These are phyloP conservation scores for Acrossocheilus fasciatus DNA, from an alignment of 2,797 vertebrate genomes.

Conservation along the genomic window DNA sequence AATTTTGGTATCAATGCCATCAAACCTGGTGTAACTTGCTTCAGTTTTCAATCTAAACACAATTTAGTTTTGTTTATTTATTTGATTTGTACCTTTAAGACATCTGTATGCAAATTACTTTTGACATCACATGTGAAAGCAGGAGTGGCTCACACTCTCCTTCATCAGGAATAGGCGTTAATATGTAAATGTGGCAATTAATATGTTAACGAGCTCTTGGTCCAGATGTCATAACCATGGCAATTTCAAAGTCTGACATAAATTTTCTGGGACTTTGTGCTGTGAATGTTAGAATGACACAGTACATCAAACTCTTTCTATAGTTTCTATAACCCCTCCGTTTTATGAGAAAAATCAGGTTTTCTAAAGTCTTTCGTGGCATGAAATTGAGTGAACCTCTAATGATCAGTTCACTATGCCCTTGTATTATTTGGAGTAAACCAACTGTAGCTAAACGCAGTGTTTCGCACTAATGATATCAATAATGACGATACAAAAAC, in stretches of 20 bases:
- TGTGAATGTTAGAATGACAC: background rate
- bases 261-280: background rate
- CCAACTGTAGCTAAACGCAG: slow-evolving; percentile 14
- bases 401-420: slow-evolving; percentile 3
- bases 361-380: background rate
- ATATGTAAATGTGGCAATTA: background rate
- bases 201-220: background rate
- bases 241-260: background rate
- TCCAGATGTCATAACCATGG: background rate
- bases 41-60: background rate
- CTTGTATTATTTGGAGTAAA: slow-evolving; percentile 2
- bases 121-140: background rate
- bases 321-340: background rate
- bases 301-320: background rate
- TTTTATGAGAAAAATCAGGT: background rate
- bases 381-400: slow-evolving; percentile 27
- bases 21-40: background rate
- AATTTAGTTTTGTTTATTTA: background rate
- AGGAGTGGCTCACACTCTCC: no score
- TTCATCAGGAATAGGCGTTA: no score
- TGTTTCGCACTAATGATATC: background rate
- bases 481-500: background rate
- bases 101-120: background rate
- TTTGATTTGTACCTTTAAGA: background rate
- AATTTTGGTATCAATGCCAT: background rate